These are phyloP conservation scores for Sylvicola cinctus DNA, from an alignment of 2,888 invertebrate genomes.

Conservation along the genomic window DNA sequence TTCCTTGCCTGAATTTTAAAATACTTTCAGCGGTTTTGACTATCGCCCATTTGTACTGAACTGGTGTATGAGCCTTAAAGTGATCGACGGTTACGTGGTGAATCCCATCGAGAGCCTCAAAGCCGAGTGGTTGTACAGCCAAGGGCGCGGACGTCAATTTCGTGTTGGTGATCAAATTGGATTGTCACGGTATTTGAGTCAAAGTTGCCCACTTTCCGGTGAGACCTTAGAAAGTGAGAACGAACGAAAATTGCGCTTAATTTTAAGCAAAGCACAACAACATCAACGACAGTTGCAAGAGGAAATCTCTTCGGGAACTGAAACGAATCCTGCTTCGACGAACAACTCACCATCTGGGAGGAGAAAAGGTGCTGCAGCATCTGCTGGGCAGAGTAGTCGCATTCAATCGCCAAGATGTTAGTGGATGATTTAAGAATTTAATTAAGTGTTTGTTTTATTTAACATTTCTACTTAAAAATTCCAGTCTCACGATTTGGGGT, in stretches of 20 bases:
- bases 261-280: constrained; percentile 76
- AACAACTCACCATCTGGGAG: constrained; percentile 24
- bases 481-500: constrained; percentile 26
- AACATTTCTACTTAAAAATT: not conserved
- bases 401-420: constrained; percentile 26
- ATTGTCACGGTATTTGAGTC: constrained; percentile 60
- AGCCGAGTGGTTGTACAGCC: constrained; percentile 90
- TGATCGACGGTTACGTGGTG: constrained; percentile 74
- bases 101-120: constrained; percentile 82
- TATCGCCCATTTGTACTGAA: constrained; percentile 84
- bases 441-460: not conserved
- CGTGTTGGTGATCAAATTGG: constrained; percentile 66
- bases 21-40: constrained; percentile 67
- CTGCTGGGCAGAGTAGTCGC: constrained; percentile 13
- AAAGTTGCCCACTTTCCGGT: constrained; percentile 67
- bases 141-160: constrained; percentile 78
- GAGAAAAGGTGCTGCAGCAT: constrained; percentile 16
- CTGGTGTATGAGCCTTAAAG: constrained; percentile 76
- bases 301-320: constrained; percentile 29
- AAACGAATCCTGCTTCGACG: constrained; percentile 18
- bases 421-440: constrained; percentile 4
- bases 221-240: constrained; percentile 66
- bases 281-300: constrained; percentile 69
- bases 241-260: constrained; percentile 65
- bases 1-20: not conserved